A percentile compares a stretch with the other conserved stretches of the same genome.
phyloP scores from a whole-genome alignment of 2,113 vertebrate genomes.

The Nerophis lumbriciformis region DNA sequence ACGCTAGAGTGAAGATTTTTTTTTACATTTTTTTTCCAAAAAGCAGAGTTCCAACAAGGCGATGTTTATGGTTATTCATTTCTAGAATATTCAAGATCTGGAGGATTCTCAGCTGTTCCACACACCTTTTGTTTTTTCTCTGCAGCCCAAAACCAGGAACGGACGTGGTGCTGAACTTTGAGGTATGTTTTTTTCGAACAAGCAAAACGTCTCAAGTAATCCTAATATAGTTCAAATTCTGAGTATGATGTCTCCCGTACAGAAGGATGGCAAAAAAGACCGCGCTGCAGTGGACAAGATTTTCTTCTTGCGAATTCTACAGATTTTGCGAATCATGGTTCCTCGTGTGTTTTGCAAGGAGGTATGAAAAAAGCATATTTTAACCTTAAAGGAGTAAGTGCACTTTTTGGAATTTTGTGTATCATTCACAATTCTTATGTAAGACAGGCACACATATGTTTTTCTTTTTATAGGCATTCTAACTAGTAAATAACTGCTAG shows the following conservation, averaged over 20 bases:
- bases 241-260: conserved; percentile 12
- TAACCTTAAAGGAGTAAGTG: too few relatives aligned
- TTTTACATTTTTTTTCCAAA: too few relatives aligned
- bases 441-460: too few relatives aligned
- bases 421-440: too few relatives aligned
- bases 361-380: conserved; percentile 63
- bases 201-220: not conserved
- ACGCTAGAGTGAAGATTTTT: too few relatives aligned
- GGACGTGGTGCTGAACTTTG: conserved; percentile 65
- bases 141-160: conserved; percentile 80
- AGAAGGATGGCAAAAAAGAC: conserved; percentile 90
- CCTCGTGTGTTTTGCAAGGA: conserved; percentile 86
- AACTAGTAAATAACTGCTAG: too few relatives aligned
- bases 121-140: conserved; percentile 6
- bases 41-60: not conserved
- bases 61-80: not conserved
- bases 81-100: not conserved
- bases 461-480: too few relatives aligned
- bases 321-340: conserved; percentile 85
- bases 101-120: not conserved
- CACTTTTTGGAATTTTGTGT: too few relatives aligned
- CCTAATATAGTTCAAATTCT: too few relatives aligned
- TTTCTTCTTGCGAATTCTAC: conserved; percentile 79
- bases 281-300: conserved; percentile 83
- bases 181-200: conserved; percentile 69